Conservation (phyloP, 2,888 invertebrate genomes). For the Pristionchus entomophagus region DNA sequence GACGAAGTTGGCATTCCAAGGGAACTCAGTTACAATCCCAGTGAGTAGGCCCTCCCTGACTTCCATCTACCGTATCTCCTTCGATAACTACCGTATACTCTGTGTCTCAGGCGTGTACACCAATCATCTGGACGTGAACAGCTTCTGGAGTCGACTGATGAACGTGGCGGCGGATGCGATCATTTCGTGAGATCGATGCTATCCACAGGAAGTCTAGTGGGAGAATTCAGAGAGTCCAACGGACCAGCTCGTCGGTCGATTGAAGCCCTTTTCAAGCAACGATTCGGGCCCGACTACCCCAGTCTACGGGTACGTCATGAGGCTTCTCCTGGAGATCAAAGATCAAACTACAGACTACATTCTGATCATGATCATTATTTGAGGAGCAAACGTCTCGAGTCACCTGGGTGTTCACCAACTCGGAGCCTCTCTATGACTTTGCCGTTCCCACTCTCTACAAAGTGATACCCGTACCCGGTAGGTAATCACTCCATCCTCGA, state of each 20-base stretch:
- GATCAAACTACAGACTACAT: no score
- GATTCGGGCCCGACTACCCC: neutral
- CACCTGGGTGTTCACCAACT: neutral
- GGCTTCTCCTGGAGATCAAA: neutral
- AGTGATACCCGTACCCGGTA: neutral
- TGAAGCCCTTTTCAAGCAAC: neutral
- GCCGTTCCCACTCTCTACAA: neutral
- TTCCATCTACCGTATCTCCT: neutral
- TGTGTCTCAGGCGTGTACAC: constrained; percentile 1
- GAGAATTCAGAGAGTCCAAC: neutral
- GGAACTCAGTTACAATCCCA: constrained; percentile 26
- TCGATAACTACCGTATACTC: no score
- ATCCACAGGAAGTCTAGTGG: neutral
- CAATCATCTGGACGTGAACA: neutral
- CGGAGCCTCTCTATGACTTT: neutral
- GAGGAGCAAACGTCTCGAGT: constrained; percentile 9
- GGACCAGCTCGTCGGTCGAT: neutral
- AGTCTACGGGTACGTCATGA: neutral
- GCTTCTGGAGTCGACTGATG: constrained; percentile 22
- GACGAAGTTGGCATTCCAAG: constrained; percentile 1
- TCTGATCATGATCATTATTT: no score
- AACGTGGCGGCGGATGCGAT: neutral
- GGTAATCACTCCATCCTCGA: neutral
- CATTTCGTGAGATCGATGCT: neutral
- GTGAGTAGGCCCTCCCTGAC: neutral